Percentiles rank a stretch among this genome's conserved stretches.
These are phyloP conservation scores for Ctena decussata DNA, from an alignment of 2,888 invertebrate species.

Conservation along the genomic window DNA sequence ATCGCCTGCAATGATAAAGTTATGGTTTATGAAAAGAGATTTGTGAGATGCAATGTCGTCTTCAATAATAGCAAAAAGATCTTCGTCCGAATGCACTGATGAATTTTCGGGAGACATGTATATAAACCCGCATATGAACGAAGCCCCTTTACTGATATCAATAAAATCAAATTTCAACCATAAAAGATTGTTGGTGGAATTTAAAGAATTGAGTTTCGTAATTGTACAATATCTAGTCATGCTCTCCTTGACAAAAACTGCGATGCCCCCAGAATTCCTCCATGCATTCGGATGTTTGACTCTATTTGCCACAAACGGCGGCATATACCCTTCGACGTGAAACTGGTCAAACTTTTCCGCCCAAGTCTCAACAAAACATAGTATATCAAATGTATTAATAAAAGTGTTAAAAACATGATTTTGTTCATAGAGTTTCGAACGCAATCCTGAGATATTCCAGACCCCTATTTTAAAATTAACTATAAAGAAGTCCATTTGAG, in stretches of 20 bases:
- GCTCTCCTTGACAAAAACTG: neutral
- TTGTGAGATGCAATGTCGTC: neutral
- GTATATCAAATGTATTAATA: neutral
- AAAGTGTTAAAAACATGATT: neutral
- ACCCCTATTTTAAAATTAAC: too few species aligned
- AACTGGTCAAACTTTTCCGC: neutral
- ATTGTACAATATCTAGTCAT: neutral
- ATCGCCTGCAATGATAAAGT: neutral
- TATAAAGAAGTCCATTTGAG: too few species aligned
- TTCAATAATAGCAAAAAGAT: neutral
- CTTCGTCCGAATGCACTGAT: neutral
- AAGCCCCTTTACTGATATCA: neutral
- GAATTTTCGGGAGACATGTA: neutral
- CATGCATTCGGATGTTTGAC: neutral
- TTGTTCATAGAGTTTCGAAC: neutral
- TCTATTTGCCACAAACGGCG: neutral
- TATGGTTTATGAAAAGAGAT: neutral
- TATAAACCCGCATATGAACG: neutral
- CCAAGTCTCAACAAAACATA: neutral
- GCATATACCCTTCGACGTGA: neutral
- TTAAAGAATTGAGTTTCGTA: neutral
- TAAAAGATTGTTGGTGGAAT: neutral
- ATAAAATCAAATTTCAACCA: neutral
- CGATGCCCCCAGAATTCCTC: neutral
- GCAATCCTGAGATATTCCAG: neutral